Conservation (phyloP, 2,888 invertebrate species). For the Oasisia sp. region DNA sequence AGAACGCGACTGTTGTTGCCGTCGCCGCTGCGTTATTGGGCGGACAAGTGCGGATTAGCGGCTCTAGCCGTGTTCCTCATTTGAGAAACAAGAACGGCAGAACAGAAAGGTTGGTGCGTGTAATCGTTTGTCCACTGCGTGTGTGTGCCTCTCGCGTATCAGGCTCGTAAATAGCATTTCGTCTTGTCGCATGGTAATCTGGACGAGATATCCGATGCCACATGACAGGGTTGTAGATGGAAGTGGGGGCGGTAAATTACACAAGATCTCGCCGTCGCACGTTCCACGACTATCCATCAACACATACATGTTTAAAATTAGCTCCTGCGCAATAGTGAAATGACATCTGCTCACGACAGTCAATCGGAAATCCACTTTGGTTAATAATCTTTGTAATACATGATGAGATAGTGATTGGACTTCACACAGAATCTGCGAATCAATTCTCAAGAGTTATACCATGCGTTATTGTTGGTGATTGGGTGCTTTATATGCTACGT, state of each 20-base stretch:
- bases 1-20: background rate
- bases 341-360: background rate
- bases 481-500: no score
- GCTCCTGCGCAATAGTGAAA: background rate
- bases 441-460: no score
- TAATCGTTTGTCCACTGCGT: background rate
- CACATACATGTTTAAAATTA: background rate
- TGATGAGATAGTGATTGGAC: no score
- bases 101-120: background rate
- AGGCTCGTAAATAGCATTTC: background rate
- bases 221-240: background rate
- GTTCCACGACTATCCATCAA: background rate
- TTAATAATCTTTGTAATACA: no score
- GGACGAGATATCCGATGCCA: background rate
- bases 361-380: background rate
- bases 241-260: background rate
- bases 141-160: background rate
- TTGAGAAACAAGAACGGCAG: background rate
- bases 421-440: no score
- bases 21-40: background rate
- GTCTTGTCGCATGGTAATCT: background rate
- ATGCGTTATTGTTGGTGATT: no score
- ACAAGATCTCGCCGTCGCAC: background rate
- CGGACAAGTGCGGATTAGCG: background rate
- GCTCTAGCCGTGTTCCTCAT: background rate